These are phyloP conservation scores for Pseudobourletiella spinata DNA, from an alignment of 1,140 invertebrate species.

Conservation along the genomic window DNA sequence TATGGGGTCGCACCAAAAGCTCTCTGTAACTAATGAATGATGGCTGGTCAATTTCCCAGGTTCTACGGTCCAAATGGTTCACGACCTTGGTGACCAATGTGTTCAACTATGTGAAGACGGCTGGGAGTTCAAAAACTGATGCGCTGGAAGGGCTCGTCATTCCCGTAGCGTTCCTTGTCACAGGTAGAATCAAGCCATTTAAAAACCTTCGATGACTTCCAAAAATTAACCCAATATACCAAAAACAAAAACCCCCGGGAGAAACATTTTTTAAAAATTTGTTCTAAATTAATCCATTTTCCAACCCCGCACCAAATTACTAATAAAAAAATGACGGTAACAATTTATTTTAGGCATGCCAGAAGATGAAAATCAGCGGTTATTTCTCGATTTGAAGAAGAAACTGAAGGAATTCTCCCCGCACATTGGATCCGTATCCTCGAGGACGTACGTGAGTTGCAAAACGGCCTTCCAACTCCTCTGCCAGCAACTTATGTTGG, in stretches of 20 bases:
- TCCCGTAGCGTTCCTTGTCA: too few relatives aligned
- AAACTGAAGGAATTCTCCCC: neutral
- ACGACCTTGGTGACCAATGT: neutral
- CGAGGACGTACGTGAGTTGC: conserved; percentile 11
- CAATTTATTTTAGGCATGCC: conserved; percentile 12
- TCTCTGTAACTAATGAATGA: too few relatives aligned
- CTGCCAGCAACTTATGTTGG: conserved; percentile 11
- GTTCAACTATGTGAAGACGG: neutral
- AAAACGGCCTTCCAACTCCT: conserved; percentile 27
- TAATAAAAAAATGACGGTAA: neutral
- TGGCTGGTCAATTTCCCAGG: neutral
- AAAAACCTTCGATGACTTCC: neutral
- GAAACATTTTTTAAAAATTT: neutral
- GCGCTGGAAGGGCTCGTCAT: too few relatives aligned
- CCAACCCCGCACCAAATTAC: neutral
- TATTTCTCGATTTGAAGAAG: conserved; percentile 9
- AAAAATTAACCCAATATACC: neutral
- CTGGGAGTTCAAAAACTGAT: too few relatives aligned
- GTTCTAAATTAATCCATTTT: neutral
- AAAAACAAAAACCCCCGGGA: neutral
- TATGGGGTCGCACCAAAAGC: too few relatives aligned
- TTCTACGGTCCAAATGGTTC: conserved; percentile 3
- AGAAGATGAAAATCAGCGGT: conserved; percentile 9
- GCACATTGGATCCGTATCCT: conserved; percentile 6
- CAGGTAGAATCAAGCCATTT: too few relatives aligned